These are phyloP conservation scores for Lasioglossum leucozonium DNA, from an alignment of 2,888 invertebrate species.

Conservation along the genomic window DNA sequence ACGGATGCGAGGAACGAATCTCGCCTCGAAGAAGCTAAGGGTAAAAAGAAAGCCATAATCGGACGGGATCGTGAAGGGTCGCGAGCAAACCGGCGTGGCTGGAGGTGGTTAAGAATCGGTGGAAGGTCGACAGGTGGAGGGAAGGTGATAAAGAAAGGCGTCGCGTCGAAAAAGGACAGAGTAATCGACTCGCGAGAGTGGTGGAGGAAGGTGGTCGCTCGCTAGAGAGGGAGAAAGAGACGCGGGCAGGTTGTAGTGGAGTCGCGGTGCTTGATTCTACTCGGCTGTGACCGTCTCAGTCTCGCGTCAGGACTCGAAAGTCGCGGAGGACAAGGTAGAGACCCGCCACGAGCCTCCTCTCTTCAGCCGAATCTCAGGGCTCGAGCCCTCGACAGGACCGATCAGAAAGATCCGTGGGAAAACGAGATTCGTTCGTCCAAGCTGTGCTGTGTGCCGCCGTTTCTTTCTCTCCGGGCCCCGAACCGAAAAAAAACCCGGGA, in stretches of 20 bases:
- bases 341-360: background rate
- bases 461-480: background rate
- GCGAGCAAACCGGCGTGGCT: background rate
- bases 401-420: background rate
- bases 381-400: background rate
- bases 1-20: background rate
- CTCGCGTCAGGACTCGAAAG: conserved; percentile 83
- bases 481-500: background rate
- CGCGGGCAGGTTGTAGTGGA: conserved; percentile 37
- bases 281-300: conserved; percentile 74
- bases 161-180: conserved; percentile 41
- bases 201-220: background rate
- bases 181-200: background rate
- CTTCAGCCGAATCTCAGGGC: background rate
- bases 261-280: conserved; percentile 37
- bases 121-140: conserved; percentile 53
- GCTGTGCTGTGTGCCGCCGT: conserved; percentile 32
- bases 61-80: background rate
- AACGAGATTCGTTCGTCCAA: background rate
- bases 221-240: conserved; percentile 42
- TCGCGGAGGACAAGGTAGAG: conserved; percentile 68
- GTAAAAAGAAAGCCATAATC: conserved; percentile 2
- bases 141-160: conserved; percentile 46
- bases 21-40: background rate
- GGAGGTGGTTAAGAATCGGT: conserved; percentile 15